phyloP scores from a whole-genome alignment of 2,113 vertebrate genomes.

The Hypomesus transpacificus region DNA sequence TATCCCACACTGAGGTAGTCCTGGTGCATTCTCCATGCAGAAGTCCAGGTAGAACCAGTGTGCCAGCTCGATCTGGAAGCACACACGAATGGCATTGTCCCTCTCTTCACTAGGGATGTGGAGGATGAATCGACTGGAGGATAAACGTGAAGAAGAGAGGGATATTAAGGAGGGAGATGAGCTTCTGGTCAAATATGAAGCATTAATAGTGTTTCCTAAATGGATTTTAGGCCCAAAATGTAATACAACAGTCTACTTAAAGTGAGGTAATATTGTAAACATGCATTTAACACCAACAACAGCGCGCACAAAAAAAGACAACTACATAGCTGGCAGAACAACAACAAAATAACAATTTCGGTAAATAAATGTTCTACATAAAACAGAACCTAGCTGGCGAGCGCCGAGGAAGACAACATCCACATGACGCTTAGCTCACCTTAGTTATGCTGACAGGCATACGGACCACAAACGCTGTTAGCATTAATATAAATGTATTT shows the following conservation, averaged over 20 bases:
- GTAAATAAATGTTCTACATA: too few relatives aligned
- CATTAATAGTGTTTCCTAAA: too few relatives aligned
- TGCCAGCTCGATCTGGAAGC: slow-evolving; percentile 98
- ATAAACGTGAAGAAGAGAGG: slow-evolving; percentile 33
- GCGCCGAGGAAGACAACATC: too few relatives aligned
- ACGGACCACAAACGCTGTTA: too few relatives aligned
- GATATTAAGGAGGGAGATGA: neutral
- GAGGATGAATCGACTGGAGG: slow-evolving; percentile 92
- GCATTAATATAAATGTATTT: too few relatives aligned
- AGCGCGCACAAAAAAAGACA: too few relatives aligned
- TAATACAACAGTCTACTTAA: neutral
- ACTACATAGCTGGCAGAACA: neutral
- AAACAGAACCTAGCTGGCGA: too few relatives aligned
- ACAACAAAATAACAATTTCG: neutral
- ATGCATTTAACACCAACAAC: too few relatives aligned
- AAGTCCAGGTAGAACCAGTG: slow-evolving; percentile 99
- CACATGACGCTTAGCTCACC: too few relatives aligned
- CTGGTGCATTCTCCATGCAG: slow-evolving; percentile 93
- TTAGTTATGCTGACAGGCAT: too few relatives aligned
- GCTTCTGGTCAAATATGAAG: too few relatives aligned
- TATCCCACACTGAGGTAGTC: slow-evolving; percentile 97
- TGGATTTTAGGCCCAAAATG: too few relatives aligned
- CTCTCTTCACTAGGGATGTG: slow-evolving; percentile 98
- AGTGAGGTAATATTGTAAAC: neutral
- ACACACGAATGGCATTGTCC: slow-evolving; percentile 97